Base-by-base conservation (phyloP, 1,140 invertebrate species). In the Pogonomyrmex californicus region DNA sequence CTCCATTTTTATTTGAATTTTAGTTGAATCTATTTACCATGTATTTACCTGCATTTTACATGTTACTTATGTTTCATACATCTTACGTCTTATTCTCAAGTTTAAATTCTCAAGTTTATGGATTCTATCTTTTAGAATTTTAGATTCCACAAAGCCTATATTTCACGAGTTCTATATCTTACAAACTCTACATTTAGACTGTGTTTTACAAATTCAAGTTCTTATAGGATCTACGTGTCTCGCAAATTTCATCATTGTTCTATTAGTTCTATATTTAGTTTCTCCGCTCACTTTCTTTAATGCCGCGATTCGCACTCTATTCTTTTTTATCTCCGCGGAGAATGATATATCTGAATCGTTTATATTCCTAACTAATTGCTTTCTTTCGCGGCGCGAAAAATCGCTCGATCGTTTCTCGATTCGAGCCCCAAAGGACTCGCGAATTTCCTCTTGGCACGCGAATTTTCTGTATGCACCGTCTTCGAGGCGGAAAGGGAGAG, bases 391-490 rank as follows among this genome's bases (percentile, higher is more conserved):
- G 79, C 41, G 56, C 68, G 79, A 83, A 83, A 73, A 83, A 83
- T 83, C 54, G 54, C 79, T 75, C 79, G 68, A 83, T 83, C 79
- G 68, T 83, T 83, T 83, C 79, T 83, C 79, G 54, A 75, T 83
- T 83, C 77, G 41, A n/a, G n/a, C 44, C 30, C 79, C 79, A 54
- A 47, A 38, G 79, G 36, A 75, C 79, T 75, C 68, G 68, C 79
- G 79, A 83, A 83, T 75, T 83, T 83, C 68, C 79, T 83, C 79
- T 75, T 56, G 79, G 79, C 79, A 83, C 79, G 79, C 79, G 79
- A 83, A 83, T 83, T 83, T 83, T 83, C 79, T 71, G 81, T 66
- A 86, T 85, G 85, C 83, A 85, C 56, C 82, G 86, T 87, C 54
- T 73, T 62, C 66, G 56, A 38, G 70, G 58, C 47, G 30, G 56